These are phyloP conservation scores for Anastrepha ludens DNA, from an alignment of 1,140 invertebrate genomes.

Conservation along the genomic window DNA sequence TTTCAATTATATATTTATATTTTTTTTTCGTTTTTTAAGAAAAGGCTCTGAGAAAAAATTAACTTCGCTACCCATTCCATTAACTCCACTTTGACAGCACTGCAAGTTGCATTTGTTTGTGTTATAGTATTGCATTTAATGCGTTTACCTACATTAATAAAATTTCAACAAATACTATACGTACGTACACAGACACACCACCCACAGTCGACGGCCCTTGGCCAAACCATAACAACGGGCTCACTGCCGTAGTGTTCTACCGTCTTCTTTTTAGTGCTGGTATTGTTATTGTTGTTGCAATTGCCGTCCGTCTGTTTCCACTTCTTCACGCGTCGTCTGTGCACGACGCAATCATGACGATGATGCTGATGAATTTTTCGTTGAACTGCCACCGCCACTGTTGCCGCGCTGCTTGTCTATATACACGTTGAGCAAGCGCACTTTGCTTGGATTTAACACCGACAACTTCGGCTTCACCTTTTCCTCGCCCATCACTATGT, in stretches of 20 bases:
- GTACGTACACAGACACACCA: constrained; percentile 27
- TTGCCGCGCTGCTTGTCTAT: constrained; percentile 69
- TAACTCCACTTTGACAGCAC: neutral
- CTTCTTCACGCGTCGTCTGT: neutral
- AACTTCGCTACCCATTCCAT: neutral
- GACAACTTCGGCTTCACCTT: constrained; percentile 86
- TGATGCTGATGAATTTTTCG: constrained; percentile 71
- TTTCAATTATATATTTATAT: no score
- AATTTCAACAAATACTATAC: neutral
- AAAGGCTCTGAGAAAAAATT: no score
- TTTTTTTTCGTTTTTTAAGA: no score
- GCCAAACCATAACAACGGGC: constrained; percentile 9
- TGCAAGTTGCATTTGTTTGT: constrained; percentile 7
- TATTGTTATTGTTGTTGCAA: constrained; percentile 12
- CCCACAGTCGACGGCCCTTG: neutral
- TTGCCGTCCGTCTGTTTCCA: neutral
- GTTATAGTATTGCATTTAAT: constrained; percentile 37
- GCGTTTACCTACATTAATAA: constrained; percentile 40
- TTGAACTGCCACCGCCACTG: constrained; percentile 64
- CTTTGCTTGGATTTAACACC: constrained; percentile 88
- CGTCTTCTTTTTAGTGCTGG: neutral
- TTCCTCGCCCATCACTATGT: constrained; percentile 89
- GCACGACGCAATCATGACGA: constrained; percentile 69
- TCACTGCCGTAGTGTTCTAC: neutral
- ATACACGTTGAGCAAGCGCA: constrained; percentile 69